These are phyloP conservation scores for Notothenia rossii DNA, from an alignment of 2,113 vertebrate genomes.

Conservation along the genomic window DNA sequence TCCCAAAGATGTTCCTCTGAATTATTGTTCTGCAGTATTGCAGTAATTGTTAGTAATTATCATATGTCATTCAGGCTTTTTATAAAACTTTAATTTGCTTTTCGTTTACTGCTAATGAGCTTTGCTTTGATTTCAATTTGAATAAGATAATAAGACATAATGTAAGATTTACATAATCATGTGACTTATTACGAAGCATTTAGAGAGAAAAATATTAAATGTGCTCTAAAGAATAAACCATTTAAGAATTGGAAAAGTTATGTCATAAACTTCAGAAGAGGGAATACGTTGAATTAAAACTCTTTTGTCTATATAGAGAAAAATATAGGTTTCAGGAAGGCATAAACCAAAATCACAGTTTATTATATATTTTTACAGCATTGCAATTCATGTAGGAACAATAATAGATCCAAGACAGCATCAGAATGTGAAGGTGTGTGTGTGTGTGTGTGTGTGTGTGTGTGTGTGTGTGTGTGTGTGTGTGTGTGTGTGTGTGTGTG, in stretches of 20 bases:
- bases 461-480: slow-evolving; percentile 29
- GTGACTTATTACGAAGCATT: neutral
- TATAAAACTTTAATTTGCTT: neutral
- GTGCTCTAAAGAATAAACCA: neutral
- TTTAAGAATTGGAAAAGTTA: slow-evolving; percentile 9
- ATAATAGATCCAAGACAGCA: too few species aligned
- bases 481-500: slow-evolving; percentile 39
- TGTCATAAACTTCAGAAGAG: neutral
- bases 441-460: slow-evolving; percentile 18
- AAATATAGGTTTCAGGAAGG: neutral
- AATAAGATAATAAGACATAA: neutral
- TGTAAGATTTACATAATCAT: neutral
- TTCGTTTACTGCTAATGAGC: neutral
- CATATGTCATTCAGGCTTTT: neutral
- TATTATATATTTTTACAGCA: too few species aligned
- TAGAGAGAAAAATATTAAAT: neutral
- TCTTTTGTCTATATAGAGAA: neutral
- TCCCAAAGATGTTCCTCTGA: neutral
- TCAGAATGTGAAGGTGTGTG: too few species aligned
- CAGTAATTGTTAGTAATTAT: neutral
- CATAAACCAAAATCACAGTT: neutral
- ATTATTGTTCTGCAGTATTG: neutral
- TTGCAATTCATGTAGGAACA: too few species aligned
- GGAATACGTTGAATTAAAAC: neutral
- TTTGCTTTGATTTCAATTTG: neutral